A percentile compares a stretch with the other conserved stretches of the same genome.
Conservation (phyloP, 2,888 invertebrate species). For the Cheilosia grossa region DNA sequence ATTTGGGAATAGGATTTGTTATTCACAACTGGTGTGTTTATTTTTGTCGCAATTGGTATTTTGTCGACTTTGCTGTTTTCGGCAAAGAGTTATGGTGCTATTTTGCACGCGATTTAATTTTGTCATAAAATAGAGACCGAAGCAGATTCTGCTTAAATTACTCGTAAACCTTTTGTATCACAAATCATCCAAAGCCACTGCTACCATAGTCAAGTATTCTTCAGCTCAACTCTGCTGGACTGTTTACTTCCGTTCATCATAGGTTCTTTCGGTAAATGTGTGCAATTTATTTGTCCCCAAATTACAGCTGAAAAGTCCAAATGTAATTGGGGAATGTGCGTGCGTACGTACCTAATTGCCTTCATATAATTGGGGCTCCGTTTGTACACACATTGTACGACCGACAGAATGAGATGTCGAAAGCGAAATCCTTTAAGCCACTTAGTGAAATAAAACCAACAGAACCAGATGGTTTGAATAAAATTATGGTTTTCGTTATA, state of each 20-base stretch:
- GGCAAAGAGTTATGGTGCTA: no score
- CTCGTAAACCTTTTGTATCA: neutral
- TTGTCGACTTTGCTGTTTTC: no score
- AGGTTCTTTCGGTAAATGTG: conserved; percentile 12
- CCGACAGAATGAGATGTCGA: neutral
- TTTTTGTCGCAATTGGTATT: no score
- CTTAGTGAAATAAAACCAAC: conserved; percentile 9
- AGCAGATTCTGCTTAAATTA: no score
- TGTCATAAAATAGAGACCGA: no score
- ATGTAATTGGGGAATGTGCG: conserved; percentile 23
- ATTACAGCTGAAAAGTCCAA: conserved; percentile 12
- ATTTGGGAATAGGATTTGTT: no score
- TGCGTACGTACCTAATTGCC: conserved; percentile 9
- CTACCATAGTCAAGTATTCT: neutral
- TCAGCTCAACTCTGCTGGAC: neutral
- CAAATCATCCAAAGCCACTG: neutral
- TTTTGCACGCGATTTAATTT: no score
- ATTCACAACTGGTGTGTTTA: no score
- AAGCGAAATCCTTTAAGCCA: conserved; percentile 22
- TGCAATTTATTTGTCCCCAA: neutral
- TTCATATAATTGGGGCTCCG: neutral
- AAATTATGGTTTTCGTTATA: conserved; percentile 18
- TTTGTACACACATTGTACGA: neutral
- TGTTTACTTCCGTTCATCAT: neutral
- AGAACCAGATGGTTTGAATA: conserved; percentile 25